Evolutionary conservation across 23 tunicate genomes (phyloP), one percentile per base, ranked within the genome.

Genomic region (Ciona savignyi): DNA sequence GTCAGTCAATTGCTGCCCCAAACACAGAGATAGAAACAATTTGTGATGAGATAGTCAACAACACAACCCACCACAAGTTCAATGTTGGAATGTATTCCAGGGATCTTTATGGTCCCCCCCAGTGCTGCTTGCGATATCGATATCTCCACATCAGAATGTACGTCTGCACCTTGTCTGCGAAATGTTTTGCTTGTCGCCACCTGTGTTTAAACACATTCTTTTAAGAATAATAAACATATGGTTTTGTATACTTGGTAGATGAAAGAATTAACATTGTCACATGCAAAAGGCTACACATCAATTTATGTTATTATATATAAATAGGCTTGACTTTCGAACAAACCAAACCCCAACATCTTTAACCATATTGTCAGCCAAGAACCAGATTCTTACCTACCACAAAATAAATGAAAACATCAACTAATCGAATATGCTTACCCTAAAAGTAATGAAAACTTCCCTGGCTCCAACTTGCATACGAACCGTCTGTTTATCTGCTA

Each of bases 151-250:
- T 91, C 91, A 3, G 97, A 91, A 49, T 91, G 97, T 27, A 91
- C 83, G 75, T 91, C 97, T 24, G 97, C 79, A 20, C 97, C 97
- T 76, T 91, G 91, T 3, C 97, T 85, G n/a, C 86, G 77, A 62
- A 84, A 91, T 27, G 73, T 56, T 31, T 62, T 49, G 70, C 86
- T 84, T 29, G 78, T 33, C 1, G 77, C 73, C 23, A 88, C 84
- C 96, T 88, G n/a, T n/a, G n/a, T n/a, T n/a, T n/a, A n/a, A n/a
- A n/a, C n/a, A n/a, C n/a, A n/a, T n/a, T n/a, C n/a, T n/a, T n/a
- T n/a, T n/a, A n/a, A n/a, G n/a, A n/a, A n/a, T n/a, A n/a, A n/a
- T n/a, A n/a, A n/a, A n/a, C n/a, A n/a, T n/a, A n/a, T n/a, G n/a
- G n/a, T n/a, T n/a, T n/a, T 51, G 21, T n/a, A n/a, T n/a, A n/a